phyloP scores from a whole-genome alignment of 2,113 vertebrate genomes.

The Genyomyrus donnyi region DNA sequence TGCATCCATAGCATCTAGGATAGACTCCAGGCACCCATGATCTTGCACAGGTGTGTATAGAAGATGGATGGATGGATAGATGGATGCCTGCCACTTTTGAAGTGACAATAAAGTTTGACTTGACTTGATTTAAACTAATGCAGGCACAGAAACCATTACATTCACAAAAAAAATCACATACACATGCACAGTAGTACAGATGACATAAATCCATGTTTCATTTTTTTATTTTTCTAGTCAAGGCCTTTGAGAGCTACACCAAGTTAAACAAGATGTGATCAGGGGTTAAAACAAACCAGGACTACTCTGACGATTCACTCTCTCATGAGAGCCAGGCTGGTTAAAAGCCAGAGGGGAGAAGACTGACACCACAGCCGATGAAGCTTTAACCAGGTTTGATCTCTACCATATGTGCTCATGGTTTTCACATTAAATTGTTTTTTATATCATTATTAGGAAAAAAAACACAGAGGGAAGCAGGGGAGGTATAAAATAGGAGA shows the following conservation, averaged over 20 bases:
- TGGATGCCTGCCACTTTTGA: neutral
- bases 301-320: neutral
- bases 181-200: neutral
- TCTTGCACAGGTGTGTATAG: neutral
- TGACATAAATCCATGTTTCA: neutral
- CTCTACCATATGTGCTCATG: slow-evolving; percentile 53
- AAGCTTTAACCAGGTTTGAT: slow-evolving; percentile 37
- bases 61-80: neutral
- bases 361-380: neutral
- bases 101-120: neutral
- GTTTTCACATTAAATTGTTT: slow-evolving; percentile 48
- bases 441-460: slow-evolving; percentile 44
- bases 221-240: neutral
- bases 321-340: neutral
- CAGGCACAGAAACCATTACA: neutral
- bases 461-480: slow-evolving; percentile 46
- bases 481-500: slow-evolving; percentile 47
- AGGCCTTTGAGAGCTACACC: neutral
- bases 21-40: neutral
- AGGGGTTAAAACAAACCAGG: neutral
- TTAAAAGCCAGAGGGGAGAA: neutral
- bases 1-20: neutral
- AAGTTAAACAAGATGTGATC: neutral
- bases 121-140: neutral
- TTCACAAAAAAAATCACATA: neutral